These are phyloP conservation scores for Diplogasteroides magnus DNA, from an alignment of 1,140 invertebrate species.

Conservation along the genomic window DNA sequence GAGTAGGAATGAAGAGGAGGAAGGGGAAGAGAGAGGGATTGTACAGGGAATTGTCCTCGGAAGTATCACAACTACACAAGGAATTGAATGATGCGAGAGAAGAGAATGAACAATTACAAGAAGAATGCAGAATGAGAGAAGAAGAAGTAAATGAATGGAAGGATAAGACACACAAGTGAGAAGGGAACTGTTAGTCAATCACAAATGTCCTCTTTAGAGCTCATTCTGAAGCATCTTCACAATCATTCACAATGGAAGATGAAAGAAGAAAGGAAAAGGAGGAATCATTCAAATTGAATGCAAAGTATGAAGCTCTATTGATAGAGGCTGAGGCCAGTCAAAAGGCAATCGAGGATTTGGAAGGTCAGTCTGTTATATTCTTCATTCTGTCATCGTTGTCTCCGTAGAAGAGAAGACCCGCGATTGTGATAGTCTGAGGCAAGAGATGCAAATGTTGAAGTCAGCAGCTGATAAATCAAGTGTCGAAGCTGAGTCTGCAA, in stretches of 20 bases:
- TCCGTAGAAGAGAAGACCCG: background rate
- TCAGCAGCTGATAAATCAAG: background rate
- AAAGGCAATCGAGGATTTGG: background rate
- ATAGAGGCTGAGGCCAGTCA: background rate
- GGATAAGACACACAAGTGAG: background rate
- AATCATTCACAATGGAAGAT: background rate
- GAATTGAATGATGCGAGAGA: constrained; percentile 10
- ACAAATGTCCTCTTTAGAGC: background rate
- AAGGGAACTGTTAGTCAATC: background rate
- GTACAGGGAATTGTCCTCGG: background rate
- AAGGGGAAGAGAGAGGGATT: too few species aligned
- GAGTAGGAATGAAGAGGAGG: too few species aligned
- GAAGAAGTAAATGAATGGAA: constrained; percentile 3
- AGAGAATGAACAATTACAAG: constrained; percentile 10
- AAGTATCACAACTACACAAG: background rate
- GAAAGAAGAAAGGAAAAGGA: constrained; percentile 6
- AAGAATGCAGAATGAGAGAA: constrained; percentile 3
- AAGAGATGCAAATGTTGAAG: background rate
- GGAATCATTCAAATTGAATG: constrained; percentile 4
- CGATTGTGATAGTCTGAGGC: too few species aligned
- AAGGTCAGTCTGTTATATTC: background rate
- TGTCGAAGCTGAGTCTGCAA: too few species aligned
- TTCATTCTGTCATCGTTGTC: background rate
- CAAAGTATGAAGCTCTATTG: constrained; percentile 2
- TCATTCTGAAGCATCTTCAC: background rate